Evolutionary conservation across 53 echinoderm and acorn worm species (phyloP), one percentile per base, ranked within the genome.

Genomic region (Crossaster papposus): DNA sequence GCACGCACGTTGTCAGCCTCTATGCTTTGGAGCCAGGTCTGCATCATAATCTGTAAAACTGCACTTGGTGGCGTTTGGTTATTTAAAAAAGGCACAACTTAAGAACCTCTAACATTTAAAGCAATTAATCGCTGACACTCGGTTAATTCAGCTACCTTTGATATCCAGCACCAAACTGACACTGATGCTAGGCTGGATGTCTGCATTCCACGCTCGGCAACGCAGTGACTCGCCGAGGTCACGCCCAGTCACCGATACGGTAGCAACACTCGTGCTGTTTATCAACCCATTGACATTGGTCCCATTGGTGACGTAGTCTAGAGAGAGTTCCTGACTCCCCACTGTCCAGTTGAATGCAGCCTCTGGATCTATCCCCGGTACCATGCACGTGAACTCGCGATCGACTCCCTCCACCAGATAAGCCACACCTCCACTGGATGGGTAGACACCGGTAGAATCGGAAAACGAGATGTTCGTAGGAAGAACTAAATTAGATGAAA

Each of bases 321-420:
- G 78, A 20, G 10, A n/a, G 2, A 78, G 2, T 14, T 55, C 31
- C 20, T 32, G 54, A 24, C 33, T 14, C 10, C 58, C 58, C 22
- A 54, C 15, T 55, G 80, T 80, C 80, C 80, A 80, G 4, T 13
- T 80, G 38, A 80, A 80, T 32, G 55, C 55, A 30, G 80, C 80
- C 5, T 30, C 55, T 1, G 80, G 80, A 22, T 80, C 54, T 54
- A 80, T 80, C 6, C 30, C 80, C 14, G 54, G 80, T 26, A 80
- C 80, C 58, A 28, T 26, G 80, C 80, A 80, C 9, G 80, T 30
- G 58, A 55, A 80, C 34, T 30, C 7, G 30, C 31, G 54, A 55
- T 54, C 54, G 18, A 2, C 58, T 54, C 30, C 34, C 14, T 26
- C 80, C 30, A 51, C 58, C 31, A 30, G 22, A 20, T 73, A 36